A percentile compares a stretch with the other conserved stretches of the same genome.
Evolutionary conservation across 1,140 invertebrate species (phyloP).

Genomic region (Drosophila leontia): DNA sequence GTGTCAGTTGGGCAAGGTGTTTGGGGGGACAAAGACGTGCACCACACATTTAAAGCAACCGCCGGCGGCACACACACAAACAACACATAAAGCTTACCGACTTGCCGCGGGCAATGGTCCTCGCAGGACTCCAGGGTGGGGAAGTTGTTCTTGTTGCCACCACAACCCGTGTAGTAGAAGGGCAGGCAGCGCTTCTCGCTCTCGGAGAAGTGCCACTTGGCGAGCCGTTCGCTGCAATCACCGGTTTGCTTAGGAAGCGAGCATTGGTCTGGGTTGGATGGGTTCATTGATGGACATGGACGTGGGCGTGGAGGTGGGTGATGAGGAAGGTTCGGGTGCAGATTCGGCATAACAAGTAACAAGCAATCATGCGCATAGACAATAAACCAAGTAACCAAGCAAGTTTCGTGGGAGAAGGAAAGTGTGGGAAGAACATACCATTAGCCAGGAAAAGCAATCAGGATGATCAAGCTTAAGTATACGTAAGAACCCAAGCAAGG

Average conservation of each 20-base stretch:
- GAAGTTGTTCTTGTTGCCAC: slow-evolving; percentile 96
- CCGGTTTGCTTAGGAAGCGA: slow-evolving; percentile 91
- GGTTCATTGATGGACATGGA: slow-evolving; percentile 5
- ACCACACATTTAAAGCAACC: slow-evolving; percentile 74
- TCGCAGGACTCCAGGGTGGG: slow-evolving; percentile 91
- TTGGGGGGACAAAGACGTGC: background rate
- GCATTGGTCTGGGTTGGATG: slow-evolving; percentile 89
- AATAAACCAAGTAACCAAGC: slow-evolving; percentile 58
- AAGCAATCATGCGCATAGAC: slow-evolving; percentile 68
- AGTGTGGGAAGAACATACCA: slow-evolving; percentile 59
- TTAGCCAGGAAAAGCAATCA: slow-evolving; percentile 56
- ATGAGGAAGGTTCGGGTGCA: slow-evolving; percentile 31
- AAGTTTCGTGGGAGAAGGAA: slow-evolving; percentile 33
- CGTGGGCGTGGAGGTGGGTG: slow-evolving; percentile 26
- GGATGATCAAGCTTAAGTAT: slow-evolving; percentile 28
- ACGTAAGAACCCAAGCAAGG: slow-evolving; percentile 27
- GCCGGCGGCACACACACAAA: slow-evolving; percentile 36
- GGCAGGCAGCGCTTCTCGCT: slow-evolving; percentile 95
- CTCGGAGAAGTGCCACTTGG: slow-evolving; percentile 94
- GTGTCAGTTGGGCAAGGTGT: slow-evolving; percentile 19
- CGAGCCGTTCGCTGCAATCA: slow-evolving; percentile 91
- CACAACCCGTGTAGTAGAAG: slow-evolving; percentile 97
- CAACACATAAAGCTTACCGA: slow-evolving; percentile 88
- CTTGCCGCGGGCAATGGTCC: slow-evolving; percentile 91
- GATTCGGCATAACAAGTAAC: slow-evolving; percentile 62